Evolutionary conservation across 2,888 invertebrate genomes (phyloP).

Genomic region (Formica aserva): DNA sequence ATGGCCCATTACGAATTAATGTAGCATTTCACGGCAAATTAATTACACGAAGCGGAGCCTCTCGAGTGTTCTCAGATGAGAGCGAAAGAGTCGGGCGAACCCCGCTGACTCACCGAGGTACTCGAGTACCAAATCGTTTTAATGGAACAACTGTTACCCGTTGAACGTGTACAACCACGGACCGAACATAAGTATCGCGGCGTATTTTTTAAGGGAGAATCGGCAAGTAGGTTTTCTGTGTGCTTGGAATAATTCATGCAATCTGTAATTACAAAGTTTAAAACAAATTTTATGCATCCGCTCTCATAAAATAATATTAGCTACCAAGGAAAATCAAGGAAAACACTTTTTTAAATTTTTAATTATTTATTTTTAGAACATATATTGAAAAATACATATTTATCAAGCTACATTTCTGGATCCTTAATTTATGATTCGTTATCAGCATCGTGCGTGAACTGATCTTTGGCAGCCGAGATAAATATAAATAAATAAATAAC

Average conservation of each 20-base stretch:
- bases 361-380: background rate
- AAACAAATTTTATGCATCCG: background rate
- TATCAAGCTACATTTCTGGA: background rate
- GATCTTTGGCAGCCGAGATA: background rate
- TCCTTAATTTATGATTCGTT: background rate
- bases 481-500: background rate
- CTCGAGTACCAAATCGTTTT: slow-evolving; percentile 83
- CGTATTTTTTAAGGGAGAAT: slow-evolving; percentile 28
- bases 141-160: slow-evolving; percentile 83
- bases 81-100: slow-evolving; percentile 68
- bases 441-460: background rate
- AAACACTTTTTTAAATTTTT: background rate
- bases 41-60: slow-evolving; percentile 80
- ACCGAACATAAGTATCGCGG: slow-evolving; percentile 50
- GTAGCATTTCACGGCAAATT: slow-evolving; percentile 84
- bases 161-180: slow-evolving; percentile 63
- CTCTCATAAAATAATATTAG: background rate
- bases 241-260: slow-evolving; percentile 16
- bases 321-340: background rate
- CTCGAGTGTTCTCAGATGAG: slow-evolving; percentile 77
- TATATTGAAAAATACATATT: background rate
- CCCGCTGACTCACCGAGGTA: slow-evolving; percentile 75
- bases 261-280: background rate
- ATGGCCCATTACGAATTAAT: slow-evolving; percentile 82
- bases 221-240: slow-evolving; percentile 26